Evolutionary conservation across 2,113 vertebrate species (phyloP).

Genomic region (Tachysurus vachellii): DNA sequence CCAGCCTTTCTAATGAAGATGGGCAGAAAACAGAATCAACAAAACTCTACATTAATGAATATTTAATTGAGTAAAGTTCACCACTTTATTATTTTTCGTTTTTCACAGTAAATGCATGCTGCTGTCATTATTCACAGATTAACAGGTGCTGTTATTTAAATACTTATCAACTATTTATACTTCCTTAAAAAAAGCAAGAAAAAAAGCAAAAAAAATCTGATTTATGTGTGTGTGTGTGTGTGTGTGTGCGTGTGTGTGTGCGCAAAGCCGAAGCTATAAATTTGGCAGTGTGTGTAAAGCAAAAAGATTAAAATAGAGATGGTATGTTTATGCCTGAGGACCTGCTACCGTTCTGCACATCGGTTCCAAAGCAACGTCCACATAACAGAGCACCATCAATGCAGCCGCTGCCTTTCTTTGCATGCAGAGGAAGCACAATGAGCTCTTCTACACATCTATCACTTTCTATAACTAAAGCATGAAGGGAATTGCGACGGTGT

Average conservation of each 20-base stretch:
- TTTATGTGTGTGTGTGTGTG: not conserved
- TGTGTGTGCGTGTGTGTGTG: not conserved
- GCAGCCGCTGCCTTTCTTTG: not conserved
- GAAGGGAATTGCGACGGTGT: not conserved
- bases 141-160: no score
- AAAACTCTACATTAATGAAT: not conserved
- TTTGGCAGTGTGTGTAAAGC: slow-evolving; percentile 23
- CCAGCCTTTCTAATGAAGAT: not conserved
- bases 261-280: not conserved
- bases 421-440: not conserved
- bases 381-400: not conserved
- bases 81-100: not conserved
- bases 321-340: slow-evolving; percentile 13
- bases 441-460: not conserved
- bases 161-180: not conserved
- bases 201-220: not conserved
- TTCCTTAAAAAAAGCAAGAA: not conserved
- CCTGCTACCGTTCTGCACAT: slow-evolving; percentile 15
- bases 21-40: not conserved
- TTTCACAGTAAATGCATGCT: no score
- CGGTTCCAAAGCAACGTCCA: slow-evolving; percentile 5
- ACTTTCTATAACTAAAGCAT: not conserved
- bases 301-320: slow-evolving; percentile 13
- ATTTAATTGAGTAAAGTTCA: no score
- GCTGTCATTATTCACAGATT: not conserved